phyloP scores from a whole-genome alignment of 1,140 invertebrate genomes.

The Callitettix versicolor region DNA sequence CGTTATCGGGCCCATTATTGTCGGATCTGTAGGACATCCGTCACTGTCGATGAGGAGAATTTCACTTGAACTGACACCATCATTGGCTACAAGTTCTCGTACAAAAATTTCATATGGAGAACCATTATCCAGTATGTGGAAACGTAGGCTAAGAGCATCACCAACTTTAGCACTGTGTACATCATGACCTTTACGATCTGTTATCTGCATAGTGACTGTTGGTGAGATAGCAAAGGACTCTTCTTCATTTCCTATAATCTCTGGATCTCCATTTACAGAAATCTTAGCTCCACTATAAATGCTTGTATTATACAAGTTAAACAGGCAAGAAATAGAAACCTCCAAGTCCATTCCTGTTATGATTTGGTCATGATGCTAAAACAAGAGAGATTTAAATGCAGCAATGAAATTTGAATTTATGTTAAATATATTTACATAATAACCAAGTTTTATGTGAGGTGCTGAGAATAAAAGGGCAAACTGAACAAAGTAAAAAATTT shows the following conservation, averaged over 20 bases:
- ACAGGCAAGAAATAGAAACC: conserved; percentile 40
- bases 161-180: conserved; percentile 36
- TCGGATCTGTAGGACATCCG: conserved; percentile 41
- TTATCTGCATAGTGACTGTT: conserved; percentile 42
- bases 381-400: conserved; percentile 11
- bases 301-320: conserved; percentile 39
- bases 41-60: conserved; percentile 40
- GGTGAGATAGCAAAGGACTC: conserved; percentile 39
- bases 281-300: conserved; percentile 36
- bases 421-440: too few relatives aligned
- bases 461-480: too few relatives aligned
- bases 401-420: too few relatives aligned
- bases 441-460: too few relatives aligned
- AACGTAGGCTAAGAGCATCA: conserved; percentile 40
- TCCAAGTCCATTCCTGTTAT: conserved; percentile 44
- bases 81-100: conserved; percentile 41
- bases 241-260: conserved; percentile 29
- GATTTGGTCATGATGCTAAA: conserved; percentile 43
- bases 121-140: conserved; percentile 37
- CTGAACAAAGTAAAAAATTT: too few relatives aligned
- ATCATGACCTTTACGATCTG: conserved; percentile 36
- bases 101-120: conserved; percentile 46
- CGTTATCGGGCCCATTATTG: conserved; percentile 38
- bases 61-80: conserved; percentile 39
- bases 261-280: conserved; percentile 30